A percentile compares a stretch with the other conserved stretches of the same genome.
Evolutionary conservation across 2,888 invertebrate genomes (phyloP).

Genomic region (Eupithecia subfuscata): DNA sequence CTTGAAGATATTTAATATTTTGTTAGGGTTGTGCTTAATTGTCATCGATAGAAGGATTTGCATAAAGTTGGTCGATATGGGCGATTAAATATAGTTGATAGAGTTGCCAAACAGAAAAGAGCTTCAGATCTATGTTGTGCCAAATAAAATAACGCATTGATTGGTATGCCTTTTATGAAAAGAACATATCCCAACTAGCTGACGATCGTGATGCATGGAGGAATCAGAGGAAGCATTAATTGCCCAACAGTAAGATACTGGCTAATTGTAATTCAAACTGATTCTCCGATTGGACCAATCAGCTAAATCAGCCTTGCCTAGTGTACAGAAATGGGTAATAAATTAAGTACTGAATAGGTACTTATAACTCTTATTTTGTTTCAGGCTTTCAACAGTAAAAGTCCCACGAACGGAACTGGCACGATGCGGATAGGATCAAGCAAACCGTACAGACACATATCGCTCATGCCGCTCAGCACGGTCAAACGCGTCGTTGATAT

Average conservation of each 20-base stretch:
- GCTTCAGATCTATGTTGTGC: no score
- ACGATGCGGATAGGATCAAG: conserved; percentile 85
- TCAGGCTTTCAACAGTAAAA: conserved; percentile 81
- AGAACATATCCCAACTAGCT: no score
- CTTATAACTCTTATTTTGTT: conserved; percentile 35
- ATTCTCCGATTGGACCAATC: neutral
- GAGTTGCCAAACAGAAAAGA: no score
- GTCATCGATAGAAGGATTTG: neutral
- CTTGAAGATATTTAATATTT: no score
- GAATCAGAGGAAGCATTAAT: neutral
- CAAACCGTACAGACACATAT: conserved; percentile 96
- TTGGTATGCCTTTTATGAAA: no score
- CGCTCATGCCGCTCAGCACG: conserved; percentile 93
- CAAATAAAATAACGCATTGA: no score
- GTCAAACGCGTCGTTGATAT: conserved; percentile 97
- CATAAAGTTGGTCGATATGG: no score
- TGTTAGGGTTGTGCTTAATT: neutral
- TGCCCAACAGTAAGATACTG: neutral
- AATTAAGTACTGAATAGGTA: neutral
- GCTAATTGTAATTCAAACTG: neutral
- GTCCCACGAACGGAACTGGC: conserved; percentile 85
- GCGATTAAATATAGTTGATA: no score
- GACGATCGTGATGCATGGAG: no score
- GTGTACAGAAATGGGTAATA: no score
- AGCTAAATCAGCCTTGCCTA: neutral